Base-by-base conservation (phyloP, 2,113 vertebrate genomes). In the Siphamia tubifer region DNA sequence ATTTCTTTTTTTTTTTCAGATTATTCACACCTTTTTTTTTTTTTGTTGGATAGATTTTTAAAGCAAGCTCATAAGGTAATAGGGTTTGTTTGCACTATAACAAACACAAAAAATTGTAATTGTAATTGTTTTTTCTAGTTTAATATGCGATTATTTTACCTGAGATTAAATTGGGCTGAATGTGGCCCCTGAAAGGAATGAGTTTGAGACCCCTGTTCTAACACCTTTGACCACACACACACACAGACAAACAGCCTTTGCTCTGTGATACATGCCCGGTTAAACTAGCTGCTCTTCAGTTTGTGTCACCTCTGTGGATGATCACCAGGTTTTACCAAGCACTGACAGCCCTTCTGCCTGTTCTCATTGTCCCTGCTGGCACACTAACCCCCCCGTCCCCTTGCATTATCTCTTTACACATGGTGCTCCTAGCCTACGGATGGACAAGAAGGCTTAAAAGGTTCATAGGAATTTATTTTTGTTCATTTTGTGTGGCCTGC, bases 401-500 rank as follows among this genome's bases (percentile, higher is more conserved):
- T 81, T 64, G 54, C 74, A 90, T 92, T 87, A 89, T 70, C 63
- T 77, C 75, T 78, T 71, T 67, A 52, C 74, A 77, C 77, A 56
- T 60, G 55, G 63, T 17, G 25, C 53, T 68, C 56, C 43, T 57
- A 38, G 69, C 89, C 74, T 16, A 24, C n/a, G 63, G 77, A 77
- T 47, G 70, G 57, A 84, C 74, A 62, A 55, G 62, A 54, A 55
- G 70, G 74, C 82, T 80, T 83, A 87, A 92, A 90, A 89, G 83
- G 69, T 88, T 91, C 79, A 90, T 89, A 90, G 90, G 72, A 77
- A 81, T 90, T 88, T 91, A 91, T 92, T 90, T 91, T 85, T 82
- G 79, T 83, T 78, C 78, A 79, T 77, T 89, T 89, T 81, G 87
- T 84, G 88, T 60, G 77, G 71, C 77, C 43, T 34, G 67, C 65